A percentile compares a stretch with the other conserved stretches of the same genome.
Conservation (phyloP, 2,888 invertebrate species). For the Girardia tigrina region DNA sequence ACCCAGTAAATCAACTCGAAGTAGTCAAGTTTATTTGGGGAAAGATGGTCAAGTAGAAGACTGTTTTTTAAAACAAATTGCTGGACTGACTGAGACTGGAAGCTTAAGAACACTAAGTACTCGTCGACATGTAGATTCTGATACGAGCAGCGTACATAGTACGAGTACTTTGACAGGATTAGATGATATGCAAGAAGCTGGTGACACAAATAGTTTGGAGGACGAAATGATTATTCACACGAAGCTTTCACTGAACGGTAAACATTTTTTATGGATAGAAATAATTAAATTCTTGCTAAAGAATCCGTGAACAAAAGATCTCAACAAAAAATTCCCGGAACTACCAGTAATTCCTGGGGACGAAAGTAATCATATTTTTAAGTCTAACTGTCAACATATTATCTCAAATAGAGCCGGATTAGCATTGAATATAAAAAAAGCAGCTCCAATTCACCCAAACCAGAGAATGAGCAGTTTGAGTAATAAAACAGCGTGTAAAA, state of each 20-base stretch:
- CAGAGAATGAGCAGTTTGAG: neutral
- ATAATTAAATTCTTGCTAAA: neutral
- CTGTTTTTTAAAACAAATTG: constrained; percentile 21
- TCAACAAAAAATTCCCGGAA: neutral
- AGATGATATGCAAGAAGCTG: neutral
- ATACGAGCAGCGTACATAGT: constrained; percentile 27
- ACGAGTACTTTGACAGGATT: constrained; percentile 29
- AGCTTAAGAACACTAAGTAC: neutral
- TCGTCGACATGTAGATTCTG: constrained; percentile 5
- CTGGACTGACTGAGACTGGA: constrained; percentile 13
- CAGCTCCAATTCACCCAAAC: neutral
- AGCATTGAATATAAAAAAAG: neutral
- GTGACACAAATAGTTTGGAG: neutral
- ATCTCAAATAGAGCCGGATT: neutral
- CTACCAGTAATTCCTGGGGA: neutral
- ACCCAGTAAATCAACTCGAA: neutral
- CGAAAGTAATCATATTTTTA: neutral
- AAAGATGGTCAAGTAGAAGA: constrained; percentile 28
- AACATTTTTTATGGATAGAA: neutral
- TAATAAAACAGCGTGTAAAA: neutral
- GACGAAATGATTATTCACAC: constrained; percentile 24
- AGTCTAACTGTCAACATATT: neutral
- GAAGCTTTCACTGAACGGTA: neutral
- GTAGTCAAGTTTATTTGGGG: neutral
- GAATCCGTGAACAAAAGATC: neutral